Evolutionary conservation across 2,113 vertebrate genomes (phyloP).

Genomic region (Daphoenositta chrysoptera): DNA sequence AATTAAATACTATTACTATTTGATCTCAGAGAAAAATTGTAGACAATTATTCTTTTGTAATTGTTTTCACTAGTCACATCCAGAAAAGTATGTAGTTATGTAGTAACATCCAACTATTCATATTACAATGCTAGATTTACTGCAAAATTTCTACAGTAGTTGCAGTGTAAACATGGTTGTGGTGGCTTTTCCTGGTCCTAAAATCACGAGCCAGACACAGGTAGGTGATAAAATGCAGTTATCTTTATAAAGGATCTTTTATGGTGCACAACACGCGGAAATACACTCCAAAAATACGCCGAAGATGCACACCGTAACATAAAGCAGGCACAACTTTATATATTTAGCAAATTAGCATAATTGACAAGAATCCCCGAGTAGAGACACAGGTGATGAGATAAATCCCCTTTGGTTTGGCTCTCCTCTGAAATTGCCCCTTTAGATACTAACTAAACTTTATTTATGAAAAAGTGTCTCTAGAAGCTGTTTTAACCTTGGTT

Average conservation of each 20-base stretch:
- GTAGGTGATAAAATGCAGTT: neutral
- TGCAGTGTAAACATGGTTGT: neutral
- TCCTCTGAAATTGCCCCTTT: neutral
- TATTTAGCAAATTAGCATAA: neutral
- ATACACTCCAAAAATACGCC: fast-evolving
- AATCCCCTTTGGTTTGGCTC: neutral
- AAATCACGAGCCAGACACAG: neutral
- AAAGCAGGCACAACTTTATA: neutral
- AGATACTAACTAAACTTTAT: neutral
- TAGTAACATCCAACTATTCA: neutral
- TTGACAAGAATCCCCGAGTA: neutral
- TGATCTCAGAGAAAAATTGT: neutral
- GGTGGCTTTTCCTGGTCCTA: neutral
- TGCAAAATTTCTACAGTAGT: neutral
- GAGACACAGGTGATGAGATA: neutral
- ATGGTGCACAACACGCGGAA: fast-evolving
- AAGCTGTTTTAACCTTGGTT: neutral
- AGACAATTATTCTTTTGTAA: neutral
- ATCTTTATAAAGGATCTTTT: neutral
- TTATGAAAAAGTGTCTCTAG: neutral
- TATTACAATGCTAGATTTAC: neutral
- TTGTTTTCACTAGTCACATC: neutral
- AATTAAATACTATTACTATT: neutral
- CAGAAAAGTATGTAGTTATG: neutral
- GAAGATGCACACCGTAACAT: fast-evolving